Conservation (phyloP, 2,888 invertebrate species). For the Agrotis puta region DNA sequence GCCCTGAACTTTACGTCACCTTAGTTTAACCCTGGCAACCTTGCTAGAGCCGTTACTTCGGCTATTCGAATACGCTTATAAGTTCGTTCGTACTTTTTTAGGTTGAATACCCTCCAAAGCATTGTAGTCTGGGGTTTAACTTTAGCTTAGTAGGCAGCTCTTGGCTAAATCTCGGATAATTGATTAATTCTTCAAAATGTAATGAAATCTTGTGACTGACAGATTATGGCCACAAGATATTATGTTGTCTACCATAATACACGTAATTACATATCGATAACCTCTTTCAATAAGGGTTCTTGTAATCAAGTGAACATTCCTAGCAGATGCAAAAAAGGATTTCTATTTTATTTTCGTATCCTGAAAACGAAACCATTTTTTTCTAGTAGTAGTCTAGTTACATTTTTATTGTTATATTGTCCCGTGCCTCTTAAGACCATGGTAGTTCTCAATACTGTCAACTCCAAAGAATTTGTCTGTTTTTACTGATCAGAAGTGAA, state of each 20-base stretch:
- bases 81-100: constrained; percentile 37
- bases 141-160: not conserved
- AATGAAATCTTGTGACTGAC: not conserved
- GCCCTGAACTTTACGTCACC: constrained; percentile 70
- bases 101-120: constrained; percentile 1
- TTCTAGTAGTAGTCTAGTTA: too few species aligned
- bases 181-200: not conserved
- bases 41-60: constrained; percentile 38
- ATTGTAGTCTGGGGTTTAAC: not conserved
- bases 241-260: not conserved
- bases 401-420: too few species aligned
- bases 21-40: constrained; percentile 67
- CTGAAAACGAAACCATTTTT: not conserved
- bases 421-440: too few species aligned
- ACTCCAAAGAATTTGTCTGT: too few species aligned
- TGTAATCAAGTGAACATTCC: not conserved
- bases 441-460: too few species aligned
- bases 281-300: constrained; percentile 4
- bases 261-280: too few species aligned
- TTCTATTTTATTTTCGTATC: constrained; percentile 10
- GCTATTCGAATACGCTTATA: constrained; percentile 23
- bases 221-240: not conserved
- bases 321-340: constrained; percentile 1
- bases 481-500: too few species aligned
- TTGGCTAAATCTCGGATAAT: not conserved